Evolutionary conservation across 2,113 vertebrate species (phyloP), one percentile per base, ranked within the genome.

Genomic region (Podocnemis expansa): DNA sequence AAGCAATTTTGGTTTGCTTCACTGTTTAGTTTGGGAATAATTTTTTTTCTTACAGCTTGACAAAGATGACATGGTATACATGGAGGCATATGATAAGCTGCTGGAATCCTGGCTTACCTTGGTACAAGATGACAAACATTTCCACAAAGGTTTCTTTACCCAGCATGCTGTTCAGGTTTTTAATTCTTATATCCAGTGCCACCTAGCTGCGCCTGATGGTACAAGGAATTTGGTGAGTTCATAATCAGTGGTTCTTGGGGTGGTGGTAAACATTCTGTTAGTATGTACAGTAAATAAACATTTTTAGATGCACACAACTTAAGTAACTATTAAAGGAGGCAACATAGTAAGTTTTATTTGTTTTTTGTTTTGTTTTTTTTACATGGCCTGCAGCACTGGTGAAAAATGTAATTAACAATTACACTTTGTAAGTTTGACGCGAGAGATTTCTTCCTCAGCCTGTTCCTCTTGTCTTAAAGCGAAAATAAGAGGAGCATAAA

Each of bases 61-160:
- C 95, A 99, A 99, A 94, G 99, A 99, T 92, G 99, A 99, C 97
- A 99, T 99, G 99, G 99, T 99, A 12, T 99, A 99, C 97, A 99
- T 99, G 99, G 99, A 99, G 97, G 99, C 99, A 2, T 99, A 99
- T 82, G 99, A 99, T 96, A 99, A 99, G 94, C 98, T 99, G 87
- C 97, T 99, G 97, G 99, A 99, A 97, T 99, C 99, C 34, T 99
- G 99, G 99, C 98, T 99, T 78, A 99, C 99, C 31, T 98, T 99
- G 87, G 99, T 99, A 31, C 99, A 99, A 98, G 99, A 99, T 84
- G 99, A 99, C 90, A 99, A 99, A 96, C 99, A 99, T 96, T 99
- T 99, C 92, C 99, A 99, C 85, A 99, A 99, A 51, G 99, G 99
- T 96, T 99, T 99, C 97, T 99, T 99, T 79, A 98, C 99, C 51